Base-by-base conservation (phyloP, 23 tunicate genomes). In the Ciona savignyi region DNA sequence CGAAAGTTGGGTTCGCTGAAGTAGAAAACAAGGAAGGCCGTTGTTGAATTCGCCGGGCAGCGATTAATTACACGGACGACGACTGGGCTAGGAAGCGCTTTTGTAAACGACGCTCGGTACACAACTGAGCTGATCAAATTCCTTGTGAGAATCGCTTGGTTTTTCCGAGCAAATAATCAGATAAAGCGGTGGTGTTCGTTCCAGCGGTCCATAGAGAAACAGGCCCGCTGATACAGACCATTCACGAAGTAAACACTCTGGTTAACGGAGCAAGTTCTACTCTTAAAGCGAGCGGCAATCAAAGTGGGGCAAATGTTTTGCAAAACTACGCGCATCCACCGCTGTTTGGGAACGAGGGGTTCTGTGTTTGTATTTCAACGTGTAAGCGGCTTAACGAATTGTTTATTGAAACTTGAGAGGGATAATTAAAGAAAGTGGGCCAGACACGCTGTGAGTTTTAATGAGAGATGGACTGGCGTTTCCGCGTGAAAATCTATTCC, bases 371-470 rank as follows among this genome's bases (percentile, higher is more conserved):
- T 42, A 15, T 42, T 42, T 42, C 11, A 42, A 42, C 56, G 56
- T 42, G 56, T 42, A 42, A 42, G 56, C 56, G 11, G 56, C 56
- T 42, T 42, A 42, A 42, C 15, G n/a, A 42, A 15, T 42, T 42
- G 56, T 42, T 42, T 42, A 42, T 42, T 42, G 56, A 42, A 42
- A 42, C 56, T 42, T 42, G 56, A 42, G 56, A 42, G 56, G 56
- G 56, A 15, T 42, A 42, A 42, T 42, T 42, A 42, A 42, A 9
- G 11, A 42, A 42, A 42, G 56, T 42, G 56, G 56, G 56, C 56
- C 56, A 42, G 56, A 6, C 56, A 15, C 15, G 56, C 56, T 42
- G 56, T 6, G 56, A 42, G 15, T 6, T 42, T 42, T 42, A 42
- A 42, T 42, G 56, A 42, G 11, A 9, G 15, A 9, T 42, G 56